These are phyloP conservation scores for Ramphastos sulfuratus DNA, from an alignment of 2,113 vertebrate genomes.

Conservation along the genomic window DNA sequence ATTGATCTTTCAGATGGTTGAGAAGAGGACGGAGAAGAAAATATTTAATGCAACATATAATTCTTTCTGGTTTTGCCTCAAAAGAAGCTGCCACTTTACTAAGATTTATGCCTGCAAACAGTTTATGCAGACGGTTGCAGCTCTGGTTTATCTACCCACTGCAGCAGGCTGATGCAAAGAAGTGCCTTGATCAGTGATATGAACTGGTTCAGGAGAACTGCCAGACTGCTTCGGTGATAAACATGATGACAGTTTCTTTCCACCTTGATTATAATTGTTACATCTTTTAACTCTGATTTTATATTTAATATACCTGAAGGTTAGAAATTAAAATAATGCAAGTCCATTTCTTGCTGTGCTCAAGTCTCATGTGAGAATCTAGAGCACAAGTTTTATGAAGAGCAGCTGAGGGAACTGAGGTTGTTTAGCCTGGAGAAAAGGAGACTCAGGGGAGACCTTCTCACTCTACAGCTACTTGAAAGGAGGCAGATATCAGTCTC, in stretches of 20 bases:
- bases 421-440: no score
- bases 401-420: no score
- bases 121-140: neutral
- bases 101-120: neutral
- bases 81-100: conserved; percentile 16
- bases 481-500: no score
- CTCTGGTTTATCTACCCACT: conserved; percentile 20
- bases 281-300: neutral
- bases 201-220: neutral
- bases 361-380: no score
- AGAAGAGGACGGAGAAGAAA: neutral
- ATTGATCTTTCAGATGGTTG: neutral
- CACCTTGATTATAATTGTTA: neutral
- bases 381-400: no score
- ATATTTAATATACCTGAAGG: neutral
- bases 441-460: no score
- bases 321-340: neutral
- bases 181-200: neutral
- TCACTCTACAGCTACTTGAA: no score
- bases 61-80: conserved; percentile 25
- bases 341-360: neutral
- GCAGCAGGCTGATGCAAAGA: conserved; percentile 22
- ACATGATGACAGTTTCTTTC: neutral
- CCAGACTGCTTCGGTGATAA: neutral
- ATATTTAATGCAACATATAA: neutral